These are phyloP conservation scores for Nanorana parkeri DNA, from an alignment of 2,113 vertebrate genomes.

Conservation along the genomic window DNA sequence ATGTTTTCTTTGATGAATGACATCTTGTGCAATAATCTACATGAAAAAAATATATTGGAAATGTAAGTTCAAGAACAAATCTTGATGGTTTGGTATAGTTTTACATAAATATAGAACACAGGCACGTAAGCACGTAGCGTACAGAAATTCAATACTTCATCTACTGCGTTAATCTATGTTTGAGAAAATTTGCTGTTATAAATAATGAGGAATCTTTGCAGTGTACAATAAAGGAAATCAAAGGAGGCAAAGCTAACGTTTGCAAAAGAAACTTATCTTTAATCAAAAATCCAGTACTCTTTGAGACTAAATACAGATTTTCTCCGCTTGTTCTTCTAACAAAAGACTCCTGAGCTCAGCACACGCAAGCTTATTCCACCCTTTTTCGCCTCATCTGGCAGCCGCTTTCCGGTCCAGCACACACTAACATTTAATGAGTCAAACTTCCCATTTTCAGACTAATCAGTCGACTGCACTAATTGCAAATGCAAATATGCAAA, in stretches of 20 bases:
- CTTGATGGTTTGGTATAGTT: too few relatives aligned
- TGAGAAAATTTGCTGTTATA: constrained; percentile 16
- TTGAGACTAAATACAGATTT: constrained; percentile 44
- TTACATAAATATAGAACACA: too few relatives aligned
- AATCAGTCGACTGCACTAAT: constrained; percentile 99
- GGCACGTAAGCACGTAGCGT: too few relatives aligned
- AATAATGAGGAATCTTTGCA: constrained; percentile 34
- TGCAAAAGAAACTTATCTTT: constrained; percentile 42
- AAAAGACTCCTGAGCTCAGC: constrained; percentile 55
- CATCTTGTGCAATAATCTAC: too few relatives aligned
- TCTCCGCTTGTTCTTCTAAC: constrained; percentile 54
- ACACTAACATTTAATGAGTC: constrained; percentile 97
- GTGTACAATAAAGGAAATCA: constrained; percentile 46
- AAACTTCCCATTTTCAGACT: constrained; percentile 99
- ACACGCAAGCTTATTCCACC: constrained; percentile 76
- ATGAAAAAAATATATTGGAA: too few relatives aligned
- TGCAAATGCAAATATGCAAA: constrained; percentile 99
- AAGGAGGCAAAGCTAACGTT: constrained; percentile 34
- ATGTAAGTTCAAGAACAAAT: too few relatives aligned
- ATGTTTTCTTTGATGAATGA: too few relatives aligned
- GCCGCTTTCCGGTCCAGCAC: constrained; percentile 91
- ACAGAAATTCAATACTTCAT: neutral
- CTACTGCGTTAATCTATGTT: constrained; percentile 24
- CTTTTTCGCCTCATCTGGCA: constrained; percentile 95
- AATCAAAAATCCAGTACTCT: constrained; percentile 38